Evolutionary conservation across 2,888 invertebrate genomes (phyloP).

Genomic region (Rotaria socialis): DNA sequence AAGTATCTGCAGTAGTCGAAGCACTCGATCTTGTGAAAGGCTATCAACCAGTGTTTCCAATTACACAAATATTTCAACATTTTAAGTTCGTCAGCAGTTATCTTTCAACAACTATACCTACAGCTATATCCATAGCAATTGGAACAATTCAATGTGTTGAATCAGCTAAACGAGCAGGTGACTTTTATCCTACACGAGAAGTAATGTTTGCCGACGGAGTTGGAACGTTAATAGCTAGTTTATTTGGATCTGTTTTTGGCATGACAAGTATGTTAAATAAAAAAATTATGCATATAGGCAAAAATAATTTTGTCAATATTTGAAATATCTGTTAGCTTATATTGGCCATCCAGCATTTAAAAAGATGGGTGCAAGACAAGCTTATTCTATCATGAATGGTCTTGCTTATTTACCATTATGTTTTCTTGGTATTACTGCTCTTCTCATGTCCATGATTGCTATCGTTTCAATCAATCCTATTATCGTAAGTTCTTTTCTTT

Average conservation of each 20-base stretch:
- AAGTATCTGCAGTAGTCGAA: not conserved
- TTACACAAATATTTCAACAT: not conserved
- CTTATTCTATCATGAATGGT: not conserved
- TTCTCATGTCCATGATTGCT: not conserved
- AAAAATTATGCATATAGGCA: not conserved
- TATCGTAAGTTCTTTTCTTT: not conserved
- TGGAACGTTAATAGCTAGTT: not conserved
- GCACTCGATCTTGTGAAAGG: not conserved
- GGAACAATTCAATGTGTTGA: constrained; percentile 30
- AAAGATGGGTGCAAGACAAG: constrained; percentile 36
- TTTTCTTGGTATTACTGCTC: constrained; percentile 22
- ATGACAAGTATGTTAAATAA: not conserved
- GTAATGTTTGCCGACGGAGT: constrained; percentile 21
- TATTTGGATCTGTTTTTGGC: constrained; percentile 18
- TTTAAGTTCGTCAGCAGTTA: not conserved
- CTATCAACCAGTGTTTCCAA: not conserved
- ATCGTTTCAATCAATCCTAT: constrained; percentile 25
- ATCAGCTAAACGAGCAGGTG: constrained; percentile 2
- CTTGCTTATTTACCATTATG: not conserved
- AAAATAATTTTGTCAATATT: not conserved
- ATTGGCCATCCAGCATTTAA: constrained; percentile 34
- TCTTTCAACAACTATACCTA: constrained; percentile 24
- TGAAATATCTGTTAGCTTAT: not conserved
- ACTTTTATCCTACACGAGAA: constrained; percentile 32
- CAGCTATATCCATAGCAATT: constrained; percentile 26